Percentiles rank a stretch among this genome's conserved stretches.
These are phyloP conservation scores for Epicauta chinensis DNA, from an alignment of 1,140 invertebrate genomes.

Conservation along the genomic window DNA sequence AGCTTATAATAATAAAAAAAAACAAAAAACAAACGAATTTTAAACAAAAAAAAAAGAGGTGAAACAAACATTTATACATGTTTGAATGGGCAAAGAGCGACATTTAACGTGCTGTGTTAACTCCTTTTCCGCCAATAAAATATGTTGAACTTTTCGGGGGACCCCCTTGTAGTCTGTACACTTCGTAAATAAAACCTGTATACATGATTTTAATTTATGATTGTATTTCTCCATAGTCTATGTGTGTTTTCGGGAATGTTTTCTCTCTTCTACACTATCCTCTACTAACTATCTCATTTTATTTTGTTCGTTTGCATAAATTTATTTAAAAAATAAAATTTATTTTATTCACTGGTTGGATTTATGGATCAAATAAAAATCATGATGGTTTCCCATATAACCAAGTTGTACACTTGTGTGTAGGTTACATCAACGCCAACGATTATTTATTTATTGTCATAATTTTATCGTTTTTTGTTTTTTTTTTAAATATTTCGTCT, in stretches of 20 bases:
- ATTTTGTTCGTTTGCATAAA: slow-evolving; percentile 12
- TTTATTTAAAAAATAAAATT: slow-evolving; percentile 11
- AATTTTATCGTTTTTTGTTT: no score
- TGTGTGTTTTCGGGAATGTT: slow-evolving; percentile 4
- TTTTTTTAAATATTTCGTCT: no score
- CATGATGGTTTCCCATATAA: not conserved
- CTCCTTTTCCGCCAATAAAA: slow-evolving; percentile 12
- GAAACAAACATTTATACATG: no score
- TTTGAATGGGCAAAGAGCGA: no score
- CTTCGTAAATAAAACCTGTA: slow-evolving; percentile 7
- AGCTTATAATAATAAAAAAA: no score
- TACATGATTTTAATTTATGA: slow-evolving; percentile 13
- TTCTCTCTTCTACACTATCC: not conserved
- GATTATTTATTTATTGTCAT: no score
- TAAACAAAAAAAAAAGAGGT: no score
- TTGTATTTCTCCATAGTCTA: not conserved
- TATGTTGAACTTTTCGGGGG: slow-evolving; percentile 5
- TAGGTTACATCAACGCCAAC: no score
- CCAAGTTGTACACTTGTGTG: no score
- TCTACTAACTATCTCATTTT: not conserved
- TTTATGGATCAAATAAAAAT: slow-evolving; percentile 6
- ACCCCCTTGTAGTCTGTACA: not conserved
- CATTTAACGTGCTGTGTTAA: slow-evolving; percentile 1
- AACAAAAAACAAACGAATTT: no score
- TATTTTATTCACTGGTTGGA: slow-evolving; percentile 10